A percentile compares a stretch with the other conserved stretches of the same genome.
Evolutionary conservation across 2,888 invertebrate genomes (phyloP).

Genomic region (Cheilosia grossa): DNA sequence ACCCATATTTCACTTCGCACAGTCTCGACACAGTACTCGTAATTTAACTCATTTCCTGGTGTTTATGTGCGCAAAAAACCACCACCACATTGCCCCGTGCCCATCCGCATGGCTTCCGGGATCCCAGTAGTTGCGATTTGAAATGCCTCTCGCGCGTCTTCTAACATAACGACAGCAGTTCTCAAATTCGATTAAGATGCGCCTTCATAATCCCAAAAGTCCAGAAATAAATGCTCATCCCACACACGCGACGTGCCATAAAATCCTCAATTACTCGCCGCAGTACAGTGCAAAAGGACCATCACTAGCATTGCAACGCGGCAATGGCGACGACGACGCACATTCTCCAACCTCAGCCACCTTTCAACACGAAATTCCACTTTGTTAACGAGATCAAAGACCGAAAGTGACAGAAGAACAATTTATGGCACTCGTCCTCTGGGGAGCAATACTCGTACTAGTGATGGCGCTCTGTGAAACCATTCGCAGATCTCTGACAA

Average conservation of each 20-base stretch:
- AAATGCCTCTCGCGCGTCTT: constrained; percentile 48
- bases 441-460: constrained; percentile 18
- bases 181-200: constrained; percentile 72
- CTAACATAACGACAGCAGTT: constrained; percentile 38
- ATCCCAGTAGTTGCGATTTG: constrained; percentile 44
- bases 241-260: constrained; percentile 56
- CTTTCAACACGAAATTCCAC: constrained; percentile 67
- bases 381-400: constrained; percentile 74
- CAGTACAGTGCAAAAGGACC: constrained; percentile 11
- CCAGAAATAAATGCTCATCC: constrained; percentile 66
- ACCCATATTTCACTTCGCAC: constrained; percentile 50
- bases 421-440: constrained; percentile 60
- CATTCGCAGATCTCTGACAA: neutral
- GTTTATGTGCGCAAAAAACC: constrained; percentile 32
- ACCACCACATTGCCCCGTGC: neutral
- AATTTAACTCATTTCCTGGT: constrained; percentile 67
- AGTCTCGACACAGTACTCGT: constrained; percentile 21
- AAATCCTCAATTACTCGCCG: constrained; percentile 55
- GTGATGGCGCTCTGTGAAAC: constrained; percentile 22
- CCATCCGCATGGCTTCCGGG: constrained; percentile 56
- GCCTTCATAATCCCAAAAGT: constrained; percentile 49
- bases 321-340: neutral
- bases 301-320: neutral
- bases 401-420: constrained; percentile 72
- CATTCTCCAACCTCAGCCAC: constrained; percentile 35